phyloP scores from a whole-genome alignment of 2,888 invertebrate genomes.

The Melanostoma scalare region DNA sequence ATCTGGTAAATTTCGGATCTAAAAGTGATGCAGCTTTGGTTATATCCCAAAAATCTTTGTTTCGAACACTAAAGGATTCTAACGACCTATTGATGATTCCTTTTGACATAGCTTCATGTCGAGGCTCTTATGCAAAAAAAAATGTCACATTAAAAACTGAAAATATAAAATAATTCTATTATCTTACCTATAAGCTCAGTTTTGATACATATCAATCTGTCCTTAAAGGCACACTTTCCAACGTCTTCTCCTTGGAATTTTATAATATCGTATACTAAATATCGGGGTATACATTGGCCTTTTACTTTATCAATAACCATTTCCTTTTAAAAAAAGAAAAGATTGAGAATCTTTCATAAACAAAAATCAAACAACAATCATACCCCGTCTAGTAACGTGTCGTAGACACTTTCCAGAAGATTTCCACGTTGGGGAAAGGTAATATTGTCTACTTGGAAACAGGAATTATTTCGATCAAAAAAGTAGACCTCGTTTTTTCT shows the following conservation, averaged over 20 bases:
- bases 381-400: conserved; percentile 96
- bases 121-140: conserved; percentile 77
- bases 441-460: conserved; percentile 92
- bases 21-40: conserved; percentile 87
- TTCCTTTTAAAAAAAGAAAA: conserved; percentile 85
- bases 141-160: conserved; percentile 11
- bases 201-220: conserved; percentile 90
- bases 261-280: conserved; percentile 97
- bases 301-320: conserved; percentile 96
- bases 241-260: conserved; percentile 91
- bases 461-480: conserved; percentile 96
- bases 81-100: conserved; percentile 88
- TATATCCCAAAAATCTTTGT: conserved; percentile 96
- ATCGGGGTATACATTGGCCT: conserved; percentile 91
- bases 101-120: conserved; percentile 89
- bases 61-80: conserved; percentile 95
- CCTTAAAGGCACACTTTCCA: conserved; percentile 64
- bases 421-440: conserved; percentile 91
- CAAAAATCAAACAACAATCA: conserved; percentile 77
- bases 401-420: conserved; percentile 86
- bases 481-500: conserved; percentile 93
- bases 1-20: conserved; percentile 92
- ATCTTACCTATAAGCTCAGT: conserved; percentile 86
- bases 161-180: not conserved
- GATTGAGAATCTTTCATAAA: not conserved